phyloP scores from a whole-genome alignment of 2,113 vertebrate genomes.

The Philantomba maxwellii region DNA sequence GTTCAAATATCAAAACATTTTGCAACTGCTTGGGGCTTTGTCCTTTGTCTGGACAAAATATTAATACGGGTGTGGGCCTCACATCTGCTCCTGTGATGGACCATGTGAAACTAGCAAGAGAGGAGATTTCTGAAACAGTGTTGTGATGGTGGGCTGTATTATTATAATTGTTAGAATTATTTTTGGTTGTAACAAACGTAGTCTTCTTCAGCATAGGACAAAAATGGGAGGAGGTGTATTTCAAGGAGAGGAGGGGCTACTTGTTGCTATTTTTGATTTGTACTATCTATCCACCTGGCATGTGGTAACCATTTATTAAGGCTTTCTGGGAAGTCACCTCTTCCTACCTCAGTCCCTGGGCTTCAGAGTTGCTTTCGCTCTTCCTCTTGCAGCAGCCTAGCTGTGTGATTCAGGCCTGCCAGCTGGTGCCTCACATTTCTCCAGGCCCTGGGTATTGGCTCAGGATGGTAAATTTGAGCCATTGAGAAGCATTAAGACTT shows the following conservation, averaged over 20 bases:
- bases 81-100: not conserved
- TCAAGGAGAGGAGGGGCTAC: not conserved
- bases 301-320: not conserved
- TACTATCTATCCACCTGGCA: not conserved
- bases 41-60: constrained; percentile 23
- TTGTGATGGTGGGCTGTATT: not conserved
- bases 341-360: not conserved
- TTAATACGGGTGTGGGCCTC: not conserved
- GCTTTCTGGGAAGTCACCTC: not conserved
- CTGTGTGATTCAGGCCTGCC: not conserved
- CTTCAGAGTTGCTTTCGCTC: not conserved
- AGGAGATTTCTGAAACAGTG: not conserved
- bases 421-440: not conserved
- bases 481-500: not conserved
- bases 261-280: not conserved
- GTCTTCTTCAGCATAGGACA: not conserved
- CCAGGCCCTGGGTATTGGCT: not conserved
- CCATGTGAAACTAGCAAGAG: not conserved
- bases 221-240: not conserved
- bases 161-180: not conserved
- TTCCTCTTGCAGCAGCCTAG: not conserved
- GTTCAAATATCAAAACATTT: not conserved
- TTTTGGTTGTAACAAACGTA: not conserved
- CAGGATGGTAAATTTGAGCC: not conserved
- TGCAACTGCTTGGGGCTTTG: not conserved